phyloP scores from a whole-genome alignment of 1,140 invertebrate species.

The Sinonovacula constricta region DNA sequence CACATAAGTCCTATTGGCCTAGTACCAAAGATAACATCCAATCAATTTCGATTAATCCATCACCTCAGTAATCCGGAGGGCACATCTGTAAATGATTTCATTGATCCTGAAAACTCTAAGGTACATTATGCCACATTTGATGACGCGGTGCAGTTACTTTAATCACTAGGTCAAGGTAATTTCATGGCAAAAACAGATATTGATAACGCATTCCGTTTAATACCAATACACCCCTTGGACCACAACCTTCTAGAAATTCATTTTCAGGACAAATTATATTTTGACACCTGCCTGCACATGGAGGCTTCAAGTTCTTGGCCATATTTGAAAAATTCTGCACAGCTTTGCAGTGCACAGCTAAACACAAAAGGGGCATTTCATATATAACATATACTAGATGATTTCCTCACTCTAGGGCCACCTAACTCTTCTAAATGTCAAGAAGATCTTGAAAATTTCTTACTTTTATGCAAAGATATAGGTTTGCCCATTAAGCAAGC shows the following conservation, averaged over 20 bases:
- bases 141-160: constrained; percentile 6
- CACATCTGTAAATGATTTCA: constrained; percentile 12
- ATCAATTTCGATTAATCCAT: constrained; percentile 18
- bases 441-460: neutral
- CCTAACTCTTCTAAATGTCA: neutral
- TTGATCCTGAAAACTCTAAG: neutral
- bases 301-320: constrained; percentile 2
- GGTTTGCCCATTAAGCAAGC: constrained; percentile 8
- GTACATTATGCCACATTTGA: constrained; percentile 1
- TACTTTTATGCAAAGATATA: constrained; percentile 3
- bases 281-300: constrained; percentile 4
- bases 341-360: constrained; percentile 15
- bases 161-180: neutral
- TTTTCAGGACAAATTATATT: constrained; percentile 1
- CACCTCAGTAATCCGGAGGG: constrained; percentile 6
- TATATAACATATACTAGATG: constrained; percentile 37
- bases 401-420: constrained; percentile 46
- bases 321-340: constrained; percentile 47
- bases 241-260: neutral
- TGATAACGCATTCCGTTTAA: constrained; percentile 1
- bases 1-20: constrained; percentile 13
- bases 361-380: neutral
- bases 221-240: constrained; percentile 8
- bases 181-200: constrained; percentile 13
- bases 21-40: constrained; percentile 9